phyloP scores from a whole-genome alignment of 2,797 vertebrate species.

The Linurgus olivaceus region DNA sequence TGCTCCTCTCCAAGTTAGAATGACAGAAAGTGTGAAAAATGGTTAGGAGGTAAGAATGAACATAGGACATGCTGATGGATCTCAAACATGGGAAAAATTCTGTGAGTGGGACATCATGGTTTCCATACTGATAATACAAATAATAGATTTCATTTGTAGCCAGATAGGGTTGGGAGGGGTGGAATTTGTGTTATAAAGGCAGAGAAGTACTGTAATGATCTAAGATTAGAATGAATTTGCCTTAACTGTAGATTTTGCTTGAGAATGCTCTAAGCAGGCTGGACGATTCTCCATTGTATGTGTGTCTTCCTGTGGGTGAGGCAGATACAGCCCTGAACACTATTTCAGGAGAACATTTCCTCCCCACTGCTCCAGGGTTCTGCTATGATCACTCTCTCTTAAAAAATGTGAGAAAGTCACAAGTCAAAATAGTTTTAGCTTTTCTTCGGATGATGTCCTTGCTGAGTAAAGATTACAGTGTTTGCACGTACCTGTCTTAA shows the following conservation, averaged over 20 bases:
- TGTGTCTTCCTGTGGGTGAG: not conserved
- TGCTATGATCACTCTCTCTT: not conserved
- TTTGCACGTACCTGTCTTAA: not conserved
- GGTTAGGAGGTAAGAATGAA: not conserved
- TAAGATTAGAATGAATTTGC: not conserved
- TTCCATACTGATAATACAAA: not conserved
- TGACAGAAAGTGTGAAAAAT: not conserved
- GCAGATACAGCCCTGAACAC: not conserved
- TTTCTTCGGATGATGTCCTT: not conserved
- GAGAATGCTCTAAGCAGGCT: not conserved
- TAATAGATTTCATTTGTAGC: not conserved
- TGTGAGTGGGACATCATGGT: not conserved
- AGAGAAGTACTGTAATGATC: not conserved
- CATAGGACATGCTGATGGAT: not conserved
- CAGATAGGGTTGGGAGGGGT: fast-evolving
- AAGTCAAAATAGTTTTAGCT: not conserved
- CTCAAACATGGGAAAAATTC: not conserved
- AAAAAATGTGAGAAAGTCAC: not conserved
- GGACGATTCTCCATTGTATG: not conserved
- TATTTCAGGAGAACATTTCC: not conserved
- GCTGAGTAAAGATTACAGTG: not conserved
- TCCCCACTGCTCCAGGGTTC: not conserved
- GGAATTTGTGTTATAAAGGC: not conserved
- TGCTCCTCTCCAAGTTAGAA: not conserved
- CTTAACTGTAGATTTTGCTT: not conserved